These are phyloP conservation scores for Neodiprion fabricii DNA, from an alignment of 1,140 invertebrate genomes.

Conservation along the genomic window DNA sequence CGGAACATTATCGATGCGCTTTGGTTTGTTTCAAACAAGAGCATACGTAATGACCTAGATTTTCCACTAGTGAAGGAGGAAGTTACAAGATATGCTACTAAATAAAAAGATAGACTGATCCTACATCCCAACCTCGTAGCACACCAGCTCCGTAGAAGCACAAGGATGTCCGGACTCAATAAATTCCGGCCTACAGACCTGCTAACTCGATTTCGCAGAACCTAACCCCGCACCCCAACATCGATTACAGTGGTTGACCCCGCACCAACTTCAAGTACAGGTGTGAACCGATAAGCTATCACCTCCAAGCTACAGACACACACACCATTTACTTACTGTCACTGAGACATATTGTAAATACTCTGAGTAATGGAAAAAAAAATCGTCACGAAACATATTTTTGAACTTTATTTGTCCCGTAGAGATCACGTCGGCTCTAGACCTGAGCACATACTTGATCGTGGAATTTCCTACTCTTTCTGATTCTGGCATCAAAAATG, in stretches of 20 bases:
- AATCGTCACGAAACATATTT: neutral
- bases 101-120: neutral
- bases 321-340: neutral
- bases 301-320: neutral
- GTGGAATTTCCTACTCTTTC: too few relatives aligned
- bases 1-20: constrained; percentile 31
- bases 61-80: neutral
- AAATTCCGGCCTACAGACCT: neutral
- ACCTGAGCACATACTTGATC: too few relatives aligned
- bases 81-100: neutral
- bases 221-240: neutral
- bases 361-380: neutral
- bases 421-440: too few relatives aligned
- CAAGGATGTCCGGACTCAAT: neutral
- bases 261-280: neutral
- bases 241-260: neutral
- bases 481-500: too few relatives aligned
- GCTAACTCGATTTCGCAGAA: neutral
- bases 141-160: neutral
- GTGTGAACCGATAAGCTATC: neutral
- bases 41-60: neutral
- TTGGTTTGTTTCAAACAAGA: constrained; percentile 28
- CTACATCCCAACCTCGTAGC: neutral
- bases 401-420: too few relatives aligned
- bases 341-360: neutral